Base-by-base conservation (phyloP, 2,113 vertebrate species). In the Antigone vipio region DNA sequence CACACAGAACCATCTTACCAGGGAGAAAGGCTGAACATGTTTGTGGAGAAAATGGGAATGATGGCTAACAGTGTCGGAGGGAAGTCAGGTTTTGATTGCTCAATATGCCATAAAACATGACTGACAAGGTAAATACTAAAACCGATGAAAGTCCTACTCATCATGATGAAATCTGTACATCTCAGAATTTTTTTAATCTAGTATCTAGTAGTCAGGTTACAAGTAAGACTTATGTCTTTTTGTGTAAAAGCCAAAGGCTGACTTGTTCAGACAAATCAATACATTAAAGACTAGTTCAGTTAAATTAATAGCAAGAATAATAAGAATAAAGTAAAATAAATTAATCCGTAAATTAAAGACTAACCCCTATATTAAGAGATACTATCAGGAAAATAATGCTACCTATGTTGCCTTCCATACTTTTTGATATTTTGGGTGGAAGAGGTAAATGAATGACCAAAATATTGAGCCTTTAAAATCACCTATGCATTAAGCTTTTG, bases 401-500 rank as follows among this genome's bases (percentile, higher is more conserved):
- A 26, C 9, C 14, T 40, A 2, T 56, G 8, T 60, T 88, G 9
- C 9, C 15, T 44, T 88, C 92, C 47, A 40, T 3, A 13, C 21
- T 63, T 77, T 60, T 30, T 27, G 5, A 13, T 89, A 56, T 78
- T 92, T 93, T 49, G 68, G 64, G 12, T 81, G 52, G 34, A 86
- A 80, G 35, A 60, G 14, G 32, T 50, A 60, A 68, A 52, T 14
- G 40, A 86, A 78, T 81, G 76, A 91, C 73, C 44, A 29, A 90
- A 89, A 86, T 72, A 71, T 11, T 15, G 30, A 84, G 13, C 44
- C 17, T 93, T 90, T 91, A 58, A 89, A 73, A 53, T 92, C 76
- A 93, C 34, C 52, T 86, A 18, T 68, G 73, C 64, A n/a, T 44
- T 68, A 59, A 56, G 44, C 50, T 92, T 12, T 86, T 93, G 83